Base-by-base conservation (phyloP, 1,140 invertebrate species). In the Zaprionus inermis region DNA sequence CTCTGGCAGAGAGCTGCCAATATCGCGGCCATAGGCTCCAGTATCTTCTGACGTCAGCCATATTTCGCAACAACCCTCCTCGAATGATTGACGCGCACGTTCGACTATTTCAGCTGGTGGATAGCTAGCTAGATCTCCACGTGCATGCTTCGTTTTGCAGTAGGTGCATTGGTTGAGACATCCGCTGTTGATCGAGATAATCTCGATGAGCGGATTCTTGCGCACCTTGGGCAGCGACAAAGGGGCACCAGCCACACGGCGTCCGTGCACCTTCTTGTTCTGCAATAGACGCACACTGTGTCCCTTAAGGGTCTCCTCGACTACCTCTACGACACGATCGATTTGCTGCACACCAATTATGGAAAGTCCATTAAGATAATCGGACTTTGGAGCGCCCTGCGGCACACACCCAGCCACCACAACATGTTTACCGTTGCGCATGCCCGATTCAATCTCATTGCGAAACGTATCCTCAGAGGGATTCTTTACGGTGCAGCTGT, bases 31-130 rank as follows among this genome's bases (percentile, higher is more conserved):
- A 92, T 99, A 99, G 1, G 98, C 97, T 0, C 99, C 99, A 3
- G 98, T 98, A 92, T 99, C 99, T 93, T 99, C 99, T 5, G 97
- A 99, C 0, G 99, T 99, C 3, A 99, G 92, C 98, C 99, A 99
- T n/a, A 99, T 95, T 92, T 99, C 99, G 65, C 96, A 95, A 3
- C 99, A 98, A 2, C 98, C 98, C 93, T 99, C 98, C 64, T 94
- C 92, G 85, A 98, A 99, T 0, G 98, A 97, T 93, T 98, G 97
- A 64, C 93, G 91, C 0, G 97, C 97, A 68, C 97, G 93, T 14
- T 95, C 94, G 0, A 97, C 94, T 28, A 98, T 97, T 92, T 97
- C 96, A 63, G 96, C 95, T 0, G 97, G 96, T 0, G 95, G 95
- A 93, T 99, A 99, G 92, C 98, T 99, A 0, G 97, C 98, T 1